phyloP scores from a whole-genome alignment of 2,797 vertebrate species.

The Bovichtus diacanthus region DNA sequence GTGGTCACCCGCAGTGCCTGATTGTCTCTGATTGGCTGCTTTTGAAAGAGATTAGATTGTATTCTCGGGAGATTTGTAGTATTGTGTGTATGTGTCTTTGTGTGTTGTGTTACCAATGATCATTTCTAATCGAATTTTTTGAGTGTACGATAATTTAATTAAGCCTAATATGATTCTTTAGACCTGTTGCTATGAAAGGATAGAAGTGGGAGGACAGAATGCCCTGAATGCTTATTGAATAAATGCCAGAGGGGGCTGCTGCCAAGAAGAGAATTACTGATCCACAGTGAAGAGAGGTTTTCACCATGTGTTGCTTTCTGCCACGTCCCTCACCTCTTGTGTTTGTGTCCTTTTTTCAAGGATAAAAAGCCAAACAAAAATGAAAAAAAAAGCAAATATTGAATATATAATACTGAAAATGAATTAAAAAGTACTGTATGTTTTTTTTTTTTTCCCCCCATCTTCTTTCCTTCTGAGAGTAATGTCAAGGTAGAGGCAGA shows the following conservation, averaged over 20 bases:
- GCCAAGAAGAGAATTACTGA: slow-evolving; percentile 67
- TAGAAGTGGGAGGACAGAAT: slow-evolving; percentile 63
- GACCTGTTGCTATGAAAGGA: slow-evolving; percentile 75
- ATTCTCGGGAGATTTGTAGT: slow-evolving; percentile 45
- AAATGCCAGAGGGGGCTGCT: slow-evolving; percentile 61
- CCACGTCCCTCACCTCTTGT: slow-evolving; percentile 5
- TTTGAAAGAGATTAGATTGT: slow-evolving; percentile 62
- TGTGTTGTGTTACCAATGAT: slow-evolving; percentile 45
- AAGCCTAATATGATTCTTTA: slow-evolving; percentile 49
- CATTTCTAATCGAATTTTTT: slow-evolving; percentile 61
- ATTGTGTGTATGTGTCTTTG: slow-evolving; percentile 17
- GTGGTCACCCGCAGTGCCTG: slow-evolving; percentile 29
- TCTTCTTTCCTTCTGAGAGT: slow-evolving; percentile 39
- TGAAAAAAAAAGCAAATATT: slow-evolving; percentile 26
- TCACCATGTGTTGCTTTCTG: slow-evolving; percentile 37
- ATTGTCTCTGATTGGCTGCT: slow-evolving; percentile 65
- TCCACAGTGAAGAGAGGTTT: slow-evolving; percentile 57
- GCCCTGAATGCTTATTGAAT: slow-evolving; percentile 63
- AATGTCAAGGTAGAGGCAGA: slow-evolving; percentile 62
- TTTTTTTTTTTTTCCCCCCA: no score
- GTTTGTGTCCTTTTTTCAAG: slow-evolving; percentile 2
- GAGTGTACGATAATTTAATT: slow-evolving; percentile 65
- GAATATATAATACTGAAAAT: not conserved
- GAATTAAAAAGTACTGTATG: not conserved
- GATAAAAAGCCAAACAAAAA: slow-evolving; percentile 29